Conservation (phyloP, 2,113 vertebrate genomes). For the Chunga burmeisteri region DNA sequence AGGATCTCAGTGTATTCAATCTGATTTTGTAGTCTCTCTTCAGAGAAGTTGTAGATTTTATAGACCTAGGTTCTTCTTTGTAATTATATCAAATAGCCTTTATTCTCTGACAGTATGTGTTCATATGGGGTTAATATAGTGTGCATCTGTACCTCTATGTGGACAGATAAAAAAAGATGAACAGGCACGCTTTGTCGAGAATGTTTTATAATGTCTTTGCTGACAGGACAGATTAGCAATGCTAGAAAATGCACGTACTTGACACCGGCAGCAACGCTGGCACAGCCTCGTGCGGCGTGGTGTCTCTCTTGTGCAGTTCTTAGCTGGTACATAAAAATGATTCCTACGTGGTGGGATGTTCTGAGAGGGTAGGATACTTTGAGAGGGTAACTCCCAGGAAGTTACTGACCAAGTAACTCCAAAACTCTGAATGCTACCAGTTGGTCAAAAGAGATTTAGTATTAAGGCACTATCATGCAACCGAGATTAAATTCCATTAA, state of each 20-base stretch:
- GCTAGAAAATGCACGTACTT: background rate
- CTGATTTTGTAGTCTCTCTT: background rate
- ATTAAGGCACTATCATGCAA: background rate
- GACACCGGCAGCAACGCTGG: fast-evolving
- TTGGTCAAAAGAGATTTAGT: background rate
- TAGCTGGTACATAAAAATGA: background rate
- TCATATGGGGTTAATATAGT: background rate
- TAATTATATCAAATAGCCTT: background rate
- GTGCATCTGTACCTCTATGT: background rate
- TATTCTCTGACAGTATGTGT: background rate
- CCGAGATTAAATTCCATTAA: background rate
- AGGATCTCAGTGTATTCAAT: background rate
- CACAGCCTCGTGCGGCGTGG: fast-evolving
- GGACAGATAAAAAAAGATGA: background rate
- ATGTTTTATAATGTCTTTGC: background rate
- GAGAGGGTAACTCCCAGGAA: background rate
- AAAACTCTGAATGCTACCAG: background rate
- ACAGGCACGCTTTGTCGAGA: background rate
- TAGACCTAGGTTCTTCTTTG: background rate
- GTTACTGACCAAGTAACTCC: background rate
- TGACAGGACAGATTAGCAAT: background rate
- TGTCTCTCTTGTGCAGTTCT: background rate
- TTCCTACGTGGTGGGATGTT: background rate
- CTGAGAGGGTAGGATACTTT: background rate
- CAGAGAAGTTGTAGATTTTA: background rate